phyloP scores from a whole-genome alignment of 2,797 vertebrate species.

The Rhynchotus rufescens region DNA sequence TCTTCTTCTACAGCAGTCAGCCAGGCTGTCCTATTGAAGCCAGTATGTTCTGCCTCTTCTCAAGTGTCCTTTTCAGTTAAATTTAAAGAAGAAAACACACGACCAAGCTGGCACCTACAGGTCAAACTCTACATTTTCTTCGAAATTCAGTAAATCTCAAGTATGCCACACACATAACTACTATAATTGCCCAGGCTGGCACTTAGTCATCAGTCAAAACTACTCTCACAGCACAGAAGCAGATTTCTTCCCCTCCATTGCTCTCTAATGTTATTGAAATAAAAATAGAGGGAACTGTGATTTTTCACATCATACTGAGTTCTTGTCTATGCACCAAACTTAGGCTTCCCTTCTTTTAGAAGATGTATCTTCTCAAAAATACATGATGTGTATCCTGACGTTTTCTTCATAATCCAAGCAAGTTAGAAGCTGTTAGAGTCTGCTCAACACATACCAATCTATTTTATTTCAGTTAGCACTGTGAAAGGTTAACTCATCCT shows the following conservation, averaged over 20 bases:
- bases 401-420: neutral
- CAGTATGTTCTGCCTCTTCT: neutral
- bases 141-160: neutral
- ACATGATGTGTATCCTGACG: neutral
- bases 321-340: neutral
- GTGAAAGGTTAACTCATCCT: neutral
- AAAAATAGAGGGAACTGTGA: slow-evolving; percentile 37
- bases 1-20: neutral
- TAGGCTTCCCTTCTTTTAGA: slow-evolving; percentile 2
- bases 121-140: slow-evolving; percentile 15
- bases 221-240: slow-evolving; percentile 15
- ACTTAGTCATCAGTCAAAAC: slow-evolving; percentile 50
- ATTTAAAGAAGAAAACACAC: neutral
- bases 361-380: slow-evolving; percentile 6
- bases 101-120: slow-evolving; percentile 29
- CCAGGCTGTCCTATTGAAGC: neutral
- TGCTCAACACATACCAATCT: neutral
- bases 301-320: slow-evolving; percentile 21
- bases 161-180: neutral
- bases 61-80: slow-evolving; percentile 9
- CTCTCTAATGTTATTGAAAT: slow-evolving; percentile 42
- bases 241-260: slow-evolving; percentile 27
- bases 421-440: neutral
- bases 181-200: slow-evolving; percentile 32
- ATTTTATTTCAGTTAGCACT: neutral